Conservation (phyloP, 2,113 vertebrate genomes). For the Oreochromis spilurus region DNA sequence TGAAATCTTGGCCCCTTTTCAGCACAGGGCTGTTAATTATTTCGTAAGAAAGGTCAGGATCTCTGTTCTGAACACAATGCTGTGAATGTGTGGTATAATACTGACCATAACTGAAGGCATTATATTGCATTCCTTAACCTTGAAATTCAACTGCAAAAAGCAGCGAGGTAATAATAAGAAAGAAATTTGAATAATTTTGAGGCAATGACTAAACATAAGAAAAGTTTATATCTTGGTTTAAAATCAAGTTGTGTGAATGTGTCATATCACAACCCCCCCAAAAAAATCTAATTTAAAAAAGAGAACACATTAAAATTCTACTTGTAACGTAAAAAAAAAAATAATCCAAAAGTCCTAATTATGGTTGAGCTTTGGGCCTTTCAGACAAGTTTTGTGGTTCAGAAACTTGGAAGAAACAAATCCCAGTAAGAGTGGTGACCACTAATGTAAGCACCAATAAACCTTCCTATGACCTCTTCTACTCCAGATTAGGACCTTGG, state of each 20-base stretch:
- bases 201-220: neutral
- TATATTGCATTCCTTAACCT: neutral
- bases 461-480: neutral
- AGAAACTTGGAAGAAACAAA: neutral
- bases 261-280: neutral
- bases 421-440: neutral
- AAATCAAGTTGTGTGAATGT: neutral
- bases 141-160: neutral
- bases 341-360: neutral
- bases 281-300: neutral
- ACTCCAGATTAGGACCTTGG: conserved; percentile 22
- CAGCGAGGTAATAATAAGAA: neutral
- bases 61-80: neutral
- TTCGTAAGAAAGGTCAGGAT: neutral
- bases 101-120: neutral
- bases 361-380: neutral
- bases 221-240: neutral
- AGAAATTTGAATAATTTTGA: neutral
- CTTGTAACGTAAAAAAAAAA: neutral
- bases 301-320: neutral
- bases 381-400: neutral
- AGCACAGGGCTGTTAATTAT: neutral
- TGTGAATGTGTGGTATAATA: neutral
- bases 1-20: neutral
- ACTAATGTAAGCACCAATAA: neutral